Conservation (phyloP, 2,113 vertebrate genomes). For the Siniperca chuatsi region DNA sequence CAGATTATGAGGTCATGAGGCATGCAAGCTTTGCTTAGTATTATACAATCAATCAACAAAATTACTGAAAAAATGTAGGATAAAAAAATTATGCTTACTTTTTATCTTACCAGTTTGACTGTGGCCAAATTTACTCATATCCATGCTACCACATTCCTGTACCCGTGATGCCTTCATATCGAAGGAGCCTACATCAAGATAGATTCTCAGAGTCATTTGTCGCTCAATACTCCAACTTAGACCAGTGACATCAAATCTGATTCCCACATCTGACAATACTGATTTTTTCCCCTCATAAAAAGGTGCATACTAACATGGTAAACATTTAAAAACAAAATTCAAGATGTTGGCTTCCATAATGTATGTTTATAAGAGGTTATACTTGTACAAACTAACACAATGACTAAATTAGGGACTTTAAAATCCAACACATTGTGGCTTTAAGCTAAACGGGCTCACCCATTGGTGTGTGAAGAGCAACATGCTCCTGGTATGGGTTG, state of each 20-base stretch:
- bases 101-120: slow-evolving; percentile 77
- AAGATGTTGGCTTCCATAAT: neutral
- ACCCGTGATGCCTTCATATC: slow-evolving; percentile 77
- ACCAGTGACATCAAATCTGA: neutral
- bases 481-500: slow-evolving; percentile 98
- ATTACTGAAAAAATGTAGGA: neutral
- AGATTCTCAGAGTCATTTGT: slow-evolving; percentile 20
- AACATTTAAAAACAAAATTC: slow-evolving; percentile 3
- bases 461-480: slow-evolving; percentile 97
- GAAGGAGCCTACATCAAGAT: slow-evolving; percentile 71
- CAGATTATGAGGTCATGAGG: neutral
- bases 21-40: neutral
- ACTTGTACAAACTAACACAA: neutral
- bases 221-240: neutral
- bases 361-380: neutral
- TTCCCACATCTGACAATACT: neutral
- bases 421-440: neutral
- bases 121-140: slow-evolving; percentile 78
- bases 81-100: slow-evolving; percentile 63
- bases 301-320: neutral
- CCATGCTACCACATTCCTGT: slow-evolving; percentile 75
- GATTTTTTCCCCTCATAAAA: neutral
- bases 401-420: no score
- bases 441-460: slow-evolving; percentile 81
- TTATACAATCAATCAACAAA: neutral